A percentile compares a stretch with the other conserved stretches of the same genome.
Conservation (phyloP, 2,113 vertebrate species). For the Ranitomeya imitator region DNA sequence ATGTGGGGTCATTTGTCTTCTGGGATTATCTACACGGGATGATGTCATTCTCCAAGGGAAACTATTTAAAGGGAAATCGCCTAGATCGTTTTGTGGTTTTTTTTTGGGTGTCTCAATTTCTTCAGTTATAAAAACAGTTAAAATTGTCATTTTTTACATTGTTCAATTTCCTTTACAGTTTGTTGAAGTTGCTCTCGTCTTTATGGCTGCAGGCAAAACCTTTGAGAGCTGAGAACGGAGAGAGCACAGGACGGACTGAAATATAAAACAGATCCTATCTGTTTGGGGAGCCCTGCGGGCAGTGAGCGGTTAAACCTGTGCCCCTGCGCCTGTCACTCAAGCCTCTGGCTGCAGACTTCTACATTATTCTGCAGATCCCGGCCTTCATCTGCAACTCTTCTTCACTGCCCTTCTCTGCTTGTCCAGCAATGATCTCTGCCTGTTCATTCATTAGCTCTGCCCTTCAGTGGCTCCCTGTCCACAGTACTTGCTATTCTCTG, state of each 20-base stretch:
- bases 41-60: background rate
- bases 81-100: background rate
- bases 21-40: background rate
- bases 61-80: background rate
- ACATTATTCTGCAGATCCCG: background rate
- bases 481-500: background rate
- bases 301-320: background rate
- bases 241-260: background rate
- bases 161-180: slow-evolving; percentile 31
- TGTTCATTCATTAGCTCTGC: too few relatives aligned
- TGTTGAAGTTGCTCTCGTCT: background rate
- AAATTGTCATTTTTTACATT: slow-evolving; percentile 22
- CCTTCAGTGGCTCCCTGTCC: background rate
- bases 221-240: background rate
- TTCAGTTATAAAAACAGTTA: background rate
- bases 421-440: too few relatives aligned
- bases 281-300: background rate
- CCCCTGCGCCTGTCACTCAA: slow-evolving; percentile 14
- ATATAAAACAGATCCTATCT: background rate
- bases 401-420: background rate
- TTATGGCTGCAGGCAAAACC: slow-evolving; percentile 13
- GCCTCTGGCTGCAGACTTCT: background rate
- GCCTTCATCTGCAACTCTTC: background rate
- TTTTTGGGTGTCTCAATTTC: background rate
- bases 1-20: background rate